These are phyloP conservation scores for Anarrhichthys ocellatus DNA, from an alignment of 2,113 vertebrate species.

Conservation along the genomic window DNA sequence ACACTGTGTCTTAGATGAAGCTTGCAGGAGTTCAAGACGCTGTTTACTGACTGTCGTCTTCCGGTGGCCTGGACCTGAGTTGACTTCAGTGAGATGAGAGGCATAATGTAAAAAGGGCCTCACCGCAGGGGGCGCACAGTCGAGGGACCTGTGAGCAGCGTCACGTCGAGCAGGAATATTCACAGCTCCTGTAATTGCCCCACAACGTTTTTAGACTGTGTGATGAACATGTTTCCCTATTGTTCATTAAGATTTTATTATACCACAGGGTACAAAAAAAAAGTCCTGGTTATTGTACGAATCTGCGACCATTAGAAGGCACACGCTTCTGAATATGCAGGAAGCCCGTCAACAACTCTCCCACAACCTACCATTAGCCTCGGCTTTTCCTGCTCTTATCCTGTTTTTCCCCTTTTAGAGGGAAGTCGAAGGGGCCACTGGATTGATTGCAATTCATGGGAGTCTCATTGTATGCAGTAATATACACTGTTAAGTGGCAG, in stretches of 20 bases:
- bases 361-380: slow-evolving; percentile 82
- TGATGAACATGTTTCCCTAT: slow-evolving; percentile 63
- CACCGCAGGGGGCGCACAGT: slow-evolving; percentile 35
- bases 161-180: slow-evolving; percentile 59
- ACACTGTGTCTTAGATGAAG: slow-evolving; percentile 39
- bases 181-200: slow-evolving; percentile 60
- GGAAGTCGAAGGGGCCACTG: slow-evolving; percentile 68
- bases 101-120: slow-evolving; percentile 45
- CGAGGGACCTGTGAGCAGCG: slow-evolving; percentile 46
- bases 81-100: slow-evolving; percentile 67
- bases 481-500: slow-evolving; percentile 86
- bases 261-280: slow-evolving; percentile 16
- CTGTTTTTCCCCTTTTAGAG: slow-evolving; percentile 73
- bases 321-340: slow-evolving; percentile 70
- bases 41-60: slow-evolving; percentile 33
- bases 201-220: slow-evolving; percentile 59
- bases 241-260: slow-evolving; percentile 68
- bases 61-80: slow-evolving; percentile 50
- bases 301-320: slow-evolving; percentile 66
- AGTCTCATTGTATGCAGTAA: slow-evolving; percentile 82
- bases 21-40: slow-evolving; percentile 40
- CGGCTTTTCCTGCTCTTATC: slow-evolving; percentile 76
- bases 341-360: slow-evolving; percentile 77
- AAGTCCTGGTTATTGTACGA: slow-evolving; percentile 72
- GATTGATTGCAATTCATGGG: slow-evolving; percentile 80